phyloP scores from a whole-genome alignment of 2,888 invertebrate genomes.

The Psylliodes chrysocephalus region DNA sequence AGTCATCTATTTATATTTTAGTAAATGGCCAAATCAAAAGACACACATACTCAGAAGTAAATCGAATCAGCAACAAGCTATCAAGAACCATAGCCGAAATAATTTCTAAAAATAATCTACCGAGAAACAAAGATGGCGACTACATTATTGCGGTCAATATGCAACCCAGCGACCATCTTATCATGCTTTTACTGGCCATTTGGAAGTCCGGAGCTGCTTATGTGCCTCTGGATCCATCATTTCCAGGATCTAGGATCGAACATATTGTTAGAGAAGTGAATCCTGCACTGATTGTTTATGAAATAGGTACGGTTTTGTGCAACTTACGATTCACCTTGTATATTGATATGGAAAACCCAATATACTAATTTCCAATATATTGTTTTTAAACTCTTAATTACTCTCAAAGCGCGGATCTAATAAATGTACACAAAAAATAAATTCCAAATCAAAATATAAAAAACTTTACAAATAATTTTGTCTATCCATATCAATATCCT shows the following conservation, averaged over 20 bases:
- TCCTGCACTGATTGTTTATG: constrained; percentile 76
- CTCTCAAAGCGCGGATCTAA: not conserved
- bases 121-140: constrained; percentile 75
- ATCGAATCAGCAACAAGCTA: constrained; percentile 69
- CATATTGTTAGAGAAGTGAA: constrained; percentile 81
- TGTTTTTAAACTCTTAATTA: too few relatives aligned
- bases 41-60: constrained; percentile 68
- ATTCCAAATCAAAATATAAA: too few relatives aligned
- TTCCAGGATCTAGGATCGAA: constrained; percentile 76
- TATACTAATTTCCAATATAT: too few relatives aligned
- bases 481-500: too few relatives aligned
- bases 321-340: too few relatives aligned
- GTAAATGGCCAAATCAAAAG: constrained; percentile 46
- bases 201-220: constrained; percentile 88
- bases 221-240: constrained; percentile 80
- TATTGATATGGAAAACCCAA: too few relatives aligned
- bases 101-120: constrained; percentile 59
- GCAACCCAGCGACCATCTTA: constrained; percentile 77
- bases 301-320: constrained; percentile 74
- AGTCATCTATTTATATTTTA: too few relatives aligned
- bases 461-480: too few relatives aligned
- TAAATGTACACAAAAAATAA: too few relatives aligned
- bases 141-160: constrained; percentile 82
- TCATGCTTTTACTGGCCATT: constrained; percentile 76
- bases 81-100: constrained; percentile 67